Conservation (phyloP, 2,797 vertebrate species). For the Aulostomus chinensis region DNA sequence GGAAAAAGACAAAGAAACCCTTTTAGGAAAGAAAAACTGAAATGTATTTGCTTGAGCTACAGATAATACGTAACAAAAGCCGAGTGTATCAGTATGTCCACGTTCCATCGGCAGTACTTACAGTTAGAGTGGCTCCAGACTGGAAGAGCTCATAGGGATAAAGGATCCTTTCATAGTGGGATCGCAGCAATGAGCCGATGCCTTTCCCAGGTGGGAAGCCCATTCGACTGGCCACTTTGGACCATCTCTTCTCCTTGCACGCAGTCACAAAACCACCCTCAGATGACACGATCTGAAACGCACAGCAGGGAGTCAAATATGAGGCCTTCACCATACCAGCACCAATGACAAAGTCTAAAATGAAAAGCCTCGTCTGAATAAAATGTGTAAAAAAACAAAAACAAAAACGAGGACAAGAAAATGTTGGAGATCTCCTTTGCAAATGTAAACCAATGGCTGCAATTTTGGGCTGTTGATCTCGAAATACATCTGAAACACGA, state of each 20-base stretch:
- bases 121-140: conserved; percentile 92
- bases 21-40: no score
- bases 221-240: conserved; percentile 91
- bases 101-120: conserved; percentile 51
- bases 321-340: neutral
- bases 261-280: conserved; percentile 95
- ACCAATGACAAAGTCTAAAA: neutral
- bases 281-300: conserved; percentile 88
- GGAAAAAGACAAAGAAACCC: no score
- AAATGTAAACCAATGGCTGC: no score
- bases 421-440: no score
- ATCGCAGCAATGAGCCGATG: conserved; percentile 89
- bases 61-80: no score
- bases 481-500: no score
- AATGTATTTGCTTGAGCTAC: no score
- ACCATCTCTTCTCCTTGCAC: conserved; percentile 97
- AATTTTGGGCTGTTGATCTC: no score
- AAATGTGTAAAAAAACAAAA: neutral
- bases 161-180: conserved; percentile 94
- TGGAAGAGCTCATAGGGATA: conserved; percentile 99
- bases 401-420: no score
- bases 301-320: neutral
- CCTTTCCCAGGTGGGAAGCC: conserved; percentile 94
- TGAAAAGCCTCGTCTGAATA: no score
- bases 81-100: neutral